Evolutionary conservation across 2,113 vertebrate species (phyloP), one percentile per base, ranked within the genome.

Genomic region (Hystrix brachyura): DNA sequence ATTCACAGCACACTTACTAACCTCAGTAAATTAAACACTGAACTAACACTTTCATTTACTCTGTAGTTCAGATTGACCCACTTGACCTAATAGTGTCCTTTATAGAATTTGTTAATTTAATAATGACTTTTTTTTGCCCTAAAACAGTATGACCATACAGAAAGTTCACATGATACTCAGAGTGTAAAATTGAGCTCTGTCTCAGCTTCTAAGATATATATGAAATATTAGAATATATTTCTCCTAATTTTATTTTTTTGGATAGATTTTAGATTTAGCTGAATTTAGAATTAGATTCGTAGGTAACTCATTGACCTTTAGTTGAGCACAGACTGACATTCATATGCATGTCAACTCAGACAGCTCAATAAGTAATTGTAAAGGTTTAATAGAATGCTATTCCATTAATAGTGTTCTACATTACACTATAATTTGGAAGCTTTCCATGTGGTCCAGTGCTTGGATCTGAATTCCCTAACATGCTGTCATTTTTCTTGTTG

Each of bases 361-460:
- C 9, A 0, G 13, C 78, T 67, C 27, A 59, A 0, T 9, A 19
- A 46, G 46, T 15, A 15, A 32, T 62, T 67, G 85, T 85, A 7
- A 8, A 29, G 0, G 62, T 82, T 65, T 17, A 32, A 21, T 9
- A 29, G 67, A 59, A 2, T 0, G 67, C 4, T 29, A 0, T 29
- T 21, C 32, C 10, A 11, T 84, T 1, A 0, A 21, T 12, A 0
- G 53, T 0, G 1, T 8, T 48, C 65, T 21, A 0, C 27, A 0
- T 15, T 25, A 2, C 7, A 1, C 10, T 0, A 0, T n/a, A 13
- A 29, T 19, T 38, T 23, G 38, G 32, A 55, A 17, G 0, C 57
- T 27, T 32, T 13, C 72, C 0, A 7, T 3, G 17, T 43, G 7
- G 38, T 1, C 90, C 12, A 0, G 10, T 0, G 10, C 48, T 11